A percentile compares a stretch with the other conserved stretches of the same genome.
phyloP scores from a whole-genome alignment of 2,113 vertebrate species.

The Tauraco erythrolophus region DNA sequence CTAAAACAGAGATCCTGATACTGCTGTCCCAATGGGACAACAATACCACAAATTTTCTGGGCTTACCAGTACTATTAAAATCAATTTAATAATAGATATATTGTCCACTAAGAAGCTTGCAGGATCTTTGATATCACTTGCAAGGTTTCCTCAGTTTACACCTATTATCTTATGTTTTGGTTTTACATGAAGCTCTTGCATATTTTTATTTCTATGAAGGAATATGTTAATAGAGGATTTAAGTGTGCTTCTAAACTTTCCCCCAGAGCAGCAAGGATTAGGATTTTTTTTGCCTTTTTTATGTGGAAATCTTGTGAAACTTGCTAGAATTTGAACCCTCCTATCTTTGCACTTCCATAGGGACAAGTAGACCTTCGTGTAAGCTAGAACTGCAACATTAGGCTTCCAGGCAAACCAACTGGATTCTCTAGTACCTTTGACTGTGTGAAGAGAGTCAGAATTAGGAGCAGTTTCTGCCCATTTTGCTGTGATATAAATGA shows the following conservation, averaged over 20 bases:
- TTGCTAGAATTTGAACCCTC: neutral
- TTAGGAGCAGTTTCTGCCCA: neutral
- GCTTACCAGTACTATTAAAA: neutral
- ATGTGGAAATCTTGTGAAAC: neutral
- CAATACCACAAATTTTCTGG: neutral
- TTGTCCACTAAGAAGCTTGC: neutral
- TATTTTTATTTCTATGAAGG: neutral
- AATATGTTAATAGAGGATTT: neutral
- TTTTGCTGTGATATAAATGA: conserved; percentile 30
- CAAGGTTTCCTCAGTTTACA: neutral
- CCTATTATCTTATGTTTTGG: neutral
- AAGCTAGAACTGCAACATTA: neutral
- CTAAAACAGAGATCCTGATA: neutral
- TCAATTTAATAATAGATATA: neutral
- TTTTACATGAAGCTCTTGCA: neutral
- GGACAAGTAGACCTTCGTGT: neutral
- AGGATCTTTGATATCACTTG: neutral
- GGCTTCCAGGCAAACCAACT: neutral
- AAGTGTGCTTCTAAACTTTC: neutral
- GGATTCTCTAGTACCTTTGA: neutral
- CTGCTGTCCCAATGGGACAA: too few species aligned
- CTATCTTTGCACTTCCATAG: neutral
- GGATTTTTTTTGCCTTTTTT: neutral
- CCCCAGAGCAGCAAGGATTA: neutral
- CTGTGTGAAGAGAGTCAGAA: neutral